These are phyloP conservation scores for Atherix ibis DNA, from an alignment of 2,888 invertebrate genomes.

Conservation along the genomic window DNA sequence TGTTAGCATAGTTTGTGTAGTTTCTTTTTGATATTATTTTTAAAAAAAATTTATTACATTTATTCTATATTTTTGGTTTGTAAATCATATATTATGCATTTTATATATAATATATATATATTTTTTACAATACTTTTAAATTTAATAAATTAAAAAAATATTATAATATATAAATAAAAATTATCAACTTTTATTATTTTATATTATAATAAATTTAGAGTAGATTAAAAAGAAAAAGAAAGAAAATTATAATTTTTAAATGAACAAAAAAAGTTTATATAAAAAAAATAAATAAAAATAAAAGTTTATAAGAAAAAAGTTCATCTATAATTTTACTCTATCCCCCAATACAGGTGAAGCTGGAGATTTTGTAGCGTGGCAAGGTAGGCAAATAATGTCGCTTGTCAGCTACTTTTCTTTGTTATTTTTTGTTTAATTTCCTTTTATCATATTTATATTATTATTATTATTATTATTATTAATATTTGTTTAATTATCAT, in stretches of 20 bases:
- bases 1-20: no score
- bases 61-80: no score
- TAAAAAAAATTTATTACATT: no score
- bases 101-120: no score
- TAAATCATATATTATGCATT: no score
- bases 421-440: constrained; percentile 3
- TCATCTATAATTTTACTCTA: constrained; percentile 24
- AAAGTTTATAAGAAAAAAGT: neutral
- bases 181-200: constrained; percentile 1
- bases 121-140: no score
- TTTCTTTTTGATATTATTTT: no score
- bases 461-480: constrained; percentile 1
- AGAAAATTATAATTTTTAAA: constrained; percentile 15
- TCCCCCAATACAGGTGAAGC: constrained; percentile 54
- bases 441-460: neutral
- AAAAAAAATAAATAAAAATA: constrained; percentile 4
- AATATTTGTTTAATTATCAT: neutral
- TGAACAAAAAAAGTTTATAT: neutral
- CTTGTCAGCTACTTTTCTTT: constrained; percentile 13
- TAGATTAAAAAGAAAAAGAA: constrained; percentile 13
- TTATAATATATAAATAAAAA: no score
- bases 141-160: no score
- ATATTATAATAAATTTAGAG: constrained; percentile 6
- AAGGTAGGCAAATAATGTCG: constrained; percentile 42
- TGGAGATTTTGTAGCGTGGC: constrained; percentile 63